phyloP scores from a whole-genome alignment of 2,888 invertebrate species.

The Aromia moschata region DNA sequence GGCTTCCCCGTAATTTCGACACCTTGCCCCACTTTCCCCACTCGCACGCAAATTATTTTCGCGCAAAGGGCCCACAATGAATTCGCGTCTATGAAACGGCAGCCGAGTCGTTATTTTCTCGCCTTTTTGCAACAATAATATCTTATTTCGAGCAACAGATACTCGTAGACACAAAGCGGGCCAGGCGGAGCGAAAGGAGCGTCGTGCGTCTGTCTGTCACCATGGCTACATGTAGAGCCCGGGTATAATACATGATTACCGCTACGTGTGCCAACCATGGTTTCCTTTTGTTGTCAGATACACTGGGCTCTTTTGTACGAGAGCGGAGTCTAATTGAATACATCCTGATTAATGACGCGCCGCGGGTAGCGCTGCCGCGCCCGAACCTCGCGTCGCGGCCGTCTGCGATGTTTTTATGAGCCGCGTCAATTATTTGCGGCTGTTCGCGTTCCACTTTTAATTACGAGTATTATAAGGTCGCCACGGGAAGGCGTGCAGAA shows the following conservation, averaged over 20 bases:
- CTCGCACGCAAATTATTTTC: too few relatives aligned
- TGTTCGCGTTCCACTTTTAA: background rate
- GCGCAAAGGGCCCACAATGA: too few relatives aligned
- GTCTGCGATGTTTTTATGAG: background rate
- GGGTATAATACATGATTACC: conserved; percentile 41
- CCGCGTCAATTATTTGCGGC: background rate
- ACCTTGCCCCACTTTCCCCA: too few relatives aligned
- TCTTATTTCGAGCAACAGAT: conserved; percentile 25
- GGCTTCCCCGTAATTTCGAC: too few relatives aligned
- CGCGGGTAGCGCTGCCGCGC: background rate
- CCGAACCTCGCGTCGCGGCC: background rate
- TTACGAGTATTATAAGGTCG: too few relatives aligned
- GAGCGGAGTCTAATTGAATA: conserved; percentile 32
- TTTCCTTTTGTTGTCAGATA: conserved; percentile 43
- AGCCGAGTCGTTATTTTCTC: background rate
- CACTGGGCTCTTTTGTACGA: conserved; percentile 39
- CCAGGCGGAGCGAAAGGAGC: conserved; percentile 9
- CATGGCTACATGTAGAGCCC: conserved; percentile 32
- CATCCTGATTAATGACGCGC: conserved; percentile 33
- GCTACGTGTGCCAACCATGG: conserved; percentile 40
- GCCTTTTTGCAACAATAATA: conserved; percentile 10
- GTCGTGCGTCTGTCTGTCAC: conserved; percentile 33
- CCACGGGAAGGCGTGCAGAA: too few relatives aligned
- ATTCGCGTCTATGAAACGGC: too few relatives aligned
- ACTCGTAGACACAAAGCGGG: conserved; percentile 10